phyloP scores from a whole-genome alignment of 2,113 vertebrate species.

The Pimephales promelas region DNA sequence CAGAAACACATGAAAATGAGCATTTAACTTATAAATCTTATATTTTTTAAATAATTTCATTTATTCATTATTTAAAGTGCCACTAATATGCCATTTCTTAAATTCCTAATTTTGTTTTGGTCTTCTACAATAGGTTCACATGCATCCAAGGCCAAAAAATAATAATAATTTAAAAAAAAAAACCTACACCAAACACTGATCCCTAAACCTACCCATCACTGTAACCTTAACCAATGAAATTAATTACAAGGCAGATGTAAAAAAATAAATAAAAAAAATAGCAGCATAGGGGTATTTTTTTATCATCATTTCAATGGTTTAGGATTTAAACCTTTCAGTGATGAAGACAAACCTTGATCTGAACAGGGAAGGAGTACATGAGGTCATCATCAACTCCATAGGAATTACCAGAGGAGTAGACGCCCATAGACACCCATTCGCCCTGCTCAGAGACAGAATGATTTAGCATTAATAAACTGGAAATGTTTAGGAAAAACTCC shows the following conservation, averaged over 20 bases:
- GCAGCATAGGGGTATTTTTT: too few relatives aligned
- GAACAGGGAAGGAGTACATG: slow-evolving; percentile 93
- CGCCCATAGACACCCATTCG: slow-evolving; percentile 95
- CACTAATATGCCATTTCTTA: too few relatives aligned
- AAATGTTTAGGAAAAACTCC: background rate
- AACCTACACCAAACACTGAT: too few relatives aligned
- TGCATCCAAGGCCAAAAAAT: too few relatives aligned
- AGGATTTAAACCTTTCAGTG: background rate
- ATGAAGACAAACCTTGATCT: slow-evolving; percentile 83
- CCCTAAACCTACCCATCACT: too few relatives aligned
- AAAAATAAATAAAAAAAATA: too few relatives aligned
- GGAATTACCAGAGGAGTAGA: slow-evolving; percentile 89
- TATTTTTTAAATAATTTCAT: background rate
- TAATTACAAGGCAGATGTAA: too few relatives aligned
- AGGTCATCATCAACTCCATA: slow-evolving; percentile 89
- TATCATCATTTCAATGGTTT: background rate
- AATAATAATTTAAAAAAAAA: too few relatives aligned
- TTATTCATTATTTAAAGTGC: background rate
- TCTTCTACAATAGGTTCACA: too few relatives aligned
- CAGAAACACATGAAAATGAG: background rate
- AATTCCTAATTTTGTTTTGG: too few relatives aligned
- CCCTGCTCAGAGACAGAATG: slow-evolving; percentile 74
- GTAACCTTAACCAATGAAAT: too few relatives aligned
- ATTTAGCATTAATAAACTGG: background rate
- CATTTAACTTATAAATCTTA: background rate